Conservation (phyloP, 2,797 vertebrate genomes). For the Hemitrygon akajei region DNA sequence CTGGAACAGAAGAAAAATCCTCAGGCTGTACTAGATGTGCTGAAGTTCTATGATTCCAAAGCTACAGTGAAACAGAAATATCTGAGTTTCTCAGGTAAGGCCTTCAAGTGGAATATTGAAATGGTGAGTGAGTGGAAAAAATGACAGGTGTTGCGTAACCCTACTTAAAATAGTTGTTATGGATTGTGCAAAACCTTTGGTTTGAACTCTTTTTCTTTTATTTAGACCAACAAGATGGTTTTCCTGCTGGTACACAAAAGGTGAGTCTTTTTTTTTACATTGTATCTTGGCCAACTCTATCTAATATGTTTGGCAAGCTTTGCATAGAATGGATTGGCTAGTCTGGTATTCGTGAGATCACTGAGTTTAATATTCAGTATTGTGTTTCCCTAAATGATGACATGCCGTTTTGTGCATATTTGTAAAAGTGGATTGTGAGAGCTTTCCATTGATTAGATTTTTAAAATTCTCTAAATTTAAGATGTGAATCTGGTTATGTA, state of each 20-base stretch:
- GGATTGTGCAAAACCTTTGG: background rate
- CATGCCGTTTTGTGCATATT: background rate
- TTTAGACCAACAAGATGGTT: constrained; percentile 14
- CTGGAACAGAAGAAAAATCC: constrained; percentile 98
- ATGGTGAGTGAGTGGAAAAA: background rate
- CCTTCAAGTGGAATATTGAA: background rate
- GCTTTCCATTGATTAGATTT: background rate
- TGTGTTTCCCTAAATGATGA: background rate
- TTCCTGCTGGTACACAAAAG: background rate
- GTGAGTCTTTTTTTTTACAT: constrained; percentile 29
- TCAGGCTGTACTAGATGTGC: constrained; percentile 89
- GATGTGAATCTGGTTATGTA: too few species aligned
- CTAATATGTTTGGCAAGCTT: background rate
- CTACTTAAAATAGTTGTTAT: background rate
- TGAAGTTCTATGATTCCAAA: constrained; percentile 95
- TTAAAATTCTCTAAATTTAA: background rate
- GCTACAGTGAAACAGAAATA: constrained; percentile 94
- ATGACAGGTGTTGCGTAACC: background rate
- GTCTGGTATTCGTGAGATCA: background rate
- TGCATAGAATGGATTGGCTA: background rate
- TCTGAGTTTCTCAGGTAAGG: constrained; percentile 79
- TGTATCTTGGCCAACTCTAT: background rate
- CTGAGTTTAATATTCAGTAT: background rate
- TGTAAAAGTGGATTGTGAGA: background rate
- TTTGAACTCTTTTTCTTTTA: background rate